Conservation (phyloP, 2,113 vertebrate genomes). For the Dasypus novemcinctus region DNA sequence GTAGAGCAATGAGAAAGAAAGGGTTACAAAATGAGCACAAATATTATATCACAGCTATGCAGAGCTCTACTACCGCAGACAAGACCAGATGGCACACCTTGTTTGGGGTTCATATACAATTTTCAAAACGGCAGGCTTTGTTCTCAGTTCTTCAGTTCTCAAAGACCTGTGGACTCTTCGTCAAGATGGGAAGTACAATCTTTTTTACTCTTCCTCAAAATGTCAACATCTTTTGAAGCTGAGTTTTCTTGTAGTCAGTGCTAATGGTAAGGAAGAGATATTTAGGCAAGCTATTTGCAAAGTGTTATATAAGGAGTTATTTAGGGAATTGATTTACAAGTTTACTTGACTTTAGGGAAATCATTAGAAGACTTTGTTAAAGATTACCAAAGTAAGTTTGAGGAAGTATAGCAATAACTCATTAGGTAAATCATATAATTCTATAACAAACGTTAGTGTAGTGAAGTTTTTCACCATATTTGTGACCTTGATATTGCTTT, state of each 20-base stretch:
- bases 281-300: not conserved
- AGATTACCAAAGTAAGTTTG: not conserved
- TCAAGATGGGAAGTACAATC: not conserved
- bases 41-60: not conserved
- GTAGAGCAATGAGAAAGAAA: not conserved
- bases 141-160: constrained; percentile 12
- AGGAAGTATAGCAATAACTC: not conserved
- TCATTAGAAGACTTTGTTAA: not conserved
- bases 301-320: not conserved
- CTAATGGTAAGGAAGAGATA: constrained; percentile 11
- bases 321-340: not conserved
- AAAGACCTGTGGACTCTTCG: not conserved
- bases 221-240: constrained; percentile 36
- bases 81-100: not conserved
- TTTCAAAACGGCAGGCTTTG: constrained; percentile 34
- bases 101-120: not conserved
- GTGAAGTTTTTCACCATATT: not conserved
- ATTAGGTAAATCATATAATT: not conserved
- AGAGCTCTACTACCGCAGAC: not conserved
- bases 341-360: not conserved
- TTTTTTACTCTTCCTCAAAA: constrained; percentile 18
- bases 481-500: not conserved
- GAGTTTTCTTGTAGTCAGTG: constrained; percentile 16
- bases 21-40: not conserved
- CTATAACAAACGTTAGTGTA: not conserved